A percentile compares a stretch with the other conserved stretches of the same genome.
Conservation (phyloP, 2,797 vertebrate genomes). For the Sylvilagus floridanus region DNA sequence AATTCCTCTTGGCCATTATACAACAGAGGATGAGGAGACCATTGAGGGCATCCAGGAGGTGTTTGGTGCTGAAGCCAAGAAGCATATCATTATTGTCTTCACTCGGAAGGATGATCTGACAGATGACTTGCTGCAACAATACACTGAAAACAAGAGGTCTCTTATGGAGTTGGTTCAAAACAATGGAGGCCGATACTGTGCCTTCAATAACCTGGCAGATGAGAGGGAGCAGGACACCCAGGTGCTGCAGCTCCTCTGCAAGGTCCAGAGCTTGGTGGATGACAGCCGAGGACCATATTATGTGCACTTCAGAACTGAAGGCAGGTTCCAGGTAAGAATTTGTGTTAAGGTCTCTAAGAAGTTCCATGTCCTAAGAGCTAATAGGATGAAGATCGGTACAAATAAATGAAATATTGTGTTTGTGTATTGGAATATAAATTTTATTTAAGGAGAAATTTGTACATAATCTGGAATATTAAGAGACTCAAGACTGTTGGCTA, state of each 20-base stretch:
- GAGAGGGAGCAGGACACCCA: neutral
- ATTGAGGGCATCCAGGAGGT: neutral
- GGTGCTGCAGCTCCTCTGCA: neutral
- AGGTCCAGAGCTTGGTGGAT: neutral
- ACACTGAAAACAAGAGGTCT: fast-evolving
- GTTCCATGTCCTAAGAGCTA: neutral
- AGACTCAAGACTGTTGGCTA: neutral
- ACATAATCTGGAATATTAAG: neutral
- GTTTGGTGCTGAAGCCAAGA: constrained; percentile 11
- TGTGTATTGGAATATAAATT: neutral
- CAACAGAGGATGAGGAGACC: neutral
- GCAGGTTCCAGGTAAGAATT: constrained; percentile 25
- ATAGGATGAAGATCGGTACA: neutral
- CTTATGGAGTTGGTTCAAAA: neutral
- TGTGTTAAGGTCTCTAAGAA: neutral
- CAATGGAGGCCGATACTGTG: neutral
- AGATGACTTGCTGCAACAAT: neutral
- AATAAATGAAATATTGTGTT: neutral
- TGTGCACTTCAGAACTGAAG: neutral
- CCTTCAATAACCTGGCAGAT: constrained; percentile 42
- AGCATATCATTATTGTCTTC: constrained; percentile 46
- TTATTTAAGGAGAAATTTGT: neutral
- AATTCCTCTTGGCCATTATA: neutral
- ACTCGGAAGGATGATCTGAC: constrained; percentile 57
- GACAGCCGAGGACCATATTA: fast-evolving